These are phyloP conservation scores for Aphrocallistes beatrix DNA, from an alignment of 37 sponge, comb jelly and placozoan genomes.

Conservation along the genomic window DNA sequence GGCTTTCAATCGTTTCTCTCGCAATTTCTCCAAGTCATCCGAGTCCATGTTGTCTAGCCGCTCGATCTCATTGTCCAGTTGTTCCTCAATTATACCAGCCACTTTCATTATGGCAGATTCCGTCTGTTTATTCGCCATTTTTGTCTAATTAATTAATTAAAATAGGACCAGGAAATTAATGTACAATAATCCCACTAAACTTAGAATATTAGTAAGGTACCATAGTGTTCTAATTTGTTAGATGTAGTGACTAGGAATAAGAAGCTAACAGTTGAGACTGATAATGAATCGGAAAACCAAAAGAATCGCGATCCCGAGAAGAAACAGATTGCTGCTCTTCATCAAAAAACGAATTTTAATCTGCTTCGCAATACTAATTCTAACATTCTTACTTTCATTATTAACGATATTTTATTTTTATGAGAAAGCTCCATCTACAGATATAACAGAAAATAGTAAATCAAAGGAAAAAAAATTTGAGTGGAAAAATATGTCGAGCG, in stretches of 20 bases:
- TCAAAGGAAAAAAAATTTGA: background rate
- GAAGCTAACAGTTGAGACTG: background rate
- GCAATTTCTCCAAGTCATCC: constrained; percentile 66
- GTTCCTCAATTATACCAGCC: constrained; percentile 51
- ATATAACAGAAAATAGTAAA: background rate
- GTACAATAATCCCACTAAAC: background rate
- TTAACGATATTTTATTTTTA: background rate
- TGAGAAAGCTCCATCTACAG: background rate
- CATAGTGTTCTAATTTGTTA: background rate
- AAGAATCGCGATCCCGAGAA: background rate
- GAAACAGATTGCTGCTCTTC: background rate
- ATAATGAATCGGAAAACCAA: background rate
- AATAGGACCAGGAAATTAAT: background rate
- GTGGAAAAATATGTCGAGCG: background rate
- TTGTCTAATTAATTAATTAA: background rate
- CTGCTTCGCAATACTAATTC: background rate
- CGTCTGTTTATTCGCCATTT: constrained; percentile 21
- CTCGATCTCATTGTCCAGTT: constrained; percentile 75
- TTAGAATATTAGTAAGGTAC: background rate
- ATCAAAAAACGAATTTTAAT: constrained; percentile 6
- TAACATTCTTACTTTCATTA: background rate
- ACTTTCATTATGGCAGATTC: constrained; percentile 47
- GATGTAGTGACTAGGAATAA: background rate
- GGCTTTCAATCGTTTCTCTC: constrained; percentile 34
- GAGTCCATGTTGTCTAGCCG: constrained; percentile 57